A percentile compares a stretch with the other conserved stretches of the same genome.
Conservation (phyloP, 2,888 invertebrate species). For the Pachymerium ferrugineum region DNA sequence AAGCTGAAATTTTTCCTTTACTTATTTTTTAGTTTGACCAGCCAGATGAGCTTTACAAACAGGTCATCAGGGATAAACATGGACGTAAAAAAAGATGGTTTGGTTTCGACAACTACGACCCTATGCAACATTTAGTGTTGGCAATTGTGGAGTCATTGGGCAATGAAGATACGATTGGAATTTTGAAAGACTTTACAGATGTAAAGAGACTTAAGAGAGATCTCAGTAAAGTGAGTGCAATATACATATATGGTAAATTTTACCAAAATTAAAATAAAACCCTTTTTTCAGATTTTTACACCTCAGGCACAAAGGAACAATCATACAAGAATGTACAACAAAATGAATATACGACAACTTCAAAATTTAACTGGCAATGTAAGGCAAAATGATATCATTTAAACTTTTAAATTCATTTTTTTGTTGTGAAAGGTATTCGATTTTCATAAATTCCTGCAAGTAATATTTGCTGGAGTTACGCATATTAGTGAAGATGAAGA, state of each 20-base stretch:
- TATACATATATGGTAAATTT: not conserved
- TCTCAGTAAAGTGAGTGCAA: not conserved
- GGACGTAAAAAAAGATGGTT: not conserved
- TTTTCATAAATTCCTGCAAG: not conserved
- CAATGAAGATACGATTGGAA: not conserved
- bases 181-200: not conserved
- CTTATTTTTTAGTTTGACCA: not conserved
- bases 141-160: not conserved
- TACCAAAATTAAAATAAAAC: not conserved
- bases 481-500: not conserved
- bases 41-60: not conserved
- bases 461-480: not conserved
- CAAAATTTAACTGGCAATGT: constrained; percentile 22
- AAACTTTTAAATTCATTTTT: not conserved
- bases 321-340: constrained; percentile 12
- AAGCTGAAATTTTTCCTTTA: too few relatives aligned
- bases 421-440: not conserved
- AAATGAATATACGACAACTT: not conserved
- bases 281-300: constrained; percentile 25
- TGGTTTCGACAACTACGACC: not conserved
- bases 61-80: not conserved
- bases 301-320: constrained; percentile 15
- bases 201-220: not conserved
- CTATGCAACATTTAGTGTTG: not conserved
- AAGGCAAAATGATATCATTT: not conserved